Conservation (phyloP, 2,797 vertebrate genomes). For the Cuculus canorus region DNA sequence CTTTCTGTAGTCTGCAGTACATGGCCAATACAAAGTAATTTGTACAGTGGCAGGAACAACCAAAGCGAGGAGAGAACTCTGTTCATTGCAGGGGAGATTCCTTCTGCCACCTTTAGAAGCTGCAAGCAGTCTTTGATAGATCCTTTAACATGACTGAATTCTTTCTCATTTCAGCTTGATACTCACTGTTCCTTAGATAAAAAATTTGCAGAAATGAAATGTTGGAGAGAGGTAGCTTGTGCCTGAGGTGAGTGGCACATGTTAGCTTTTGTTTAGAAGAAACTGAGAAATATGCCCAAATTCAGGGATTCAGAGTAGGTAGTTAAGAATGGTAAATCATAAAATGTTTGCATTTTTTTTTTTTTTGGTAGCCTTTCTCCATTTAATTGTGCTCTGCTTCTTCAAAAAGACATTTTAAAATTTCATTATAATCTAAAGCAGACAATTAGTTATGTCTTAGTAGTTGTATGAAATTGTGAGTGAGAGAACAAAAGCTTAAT, state of each 20-base stretch:
- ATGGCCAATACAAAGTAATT: neutral
- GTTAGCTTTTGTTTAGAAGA: neutral
- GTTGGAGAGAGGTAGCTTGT: neutral
- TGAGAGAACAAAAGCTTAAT: conserved; percentile 46
- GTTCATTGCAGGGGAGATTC: neutral
- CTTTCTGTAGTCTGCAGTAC: neutral
- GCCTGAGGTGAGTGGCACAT: neutral
- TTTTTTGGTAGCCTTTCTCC: neutral
- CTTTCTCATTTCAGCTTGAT: neutral
- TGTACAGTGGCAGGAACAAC: neutral
- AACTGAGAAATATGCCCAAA: neutral
- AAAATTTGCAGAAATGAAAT: neutral
- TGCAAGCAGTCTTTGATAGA: neutral
- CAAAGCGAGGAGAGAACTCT: neutral
- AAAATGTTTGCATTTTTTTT: neutral
- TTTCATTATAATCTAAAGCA: neutral
- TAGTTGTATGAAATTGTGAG: conserved; percentile 8
- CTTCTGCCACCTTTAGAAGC: neutral
- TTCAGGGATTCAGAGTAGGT: neutral
- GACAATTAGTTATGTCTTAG: neutral
- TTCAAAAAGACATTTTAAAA: conserved; percentile 18
- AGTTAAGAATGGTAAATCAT: neutral
- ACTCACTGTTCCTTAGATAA: neutral
- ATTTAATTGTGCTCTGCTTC: neutral
- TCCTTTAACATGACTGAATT: neutral